Base-by-base conservation (phyloP, 1,140 invertebrate genomes). In the Tyrophagus putrescentiae region DNA sequence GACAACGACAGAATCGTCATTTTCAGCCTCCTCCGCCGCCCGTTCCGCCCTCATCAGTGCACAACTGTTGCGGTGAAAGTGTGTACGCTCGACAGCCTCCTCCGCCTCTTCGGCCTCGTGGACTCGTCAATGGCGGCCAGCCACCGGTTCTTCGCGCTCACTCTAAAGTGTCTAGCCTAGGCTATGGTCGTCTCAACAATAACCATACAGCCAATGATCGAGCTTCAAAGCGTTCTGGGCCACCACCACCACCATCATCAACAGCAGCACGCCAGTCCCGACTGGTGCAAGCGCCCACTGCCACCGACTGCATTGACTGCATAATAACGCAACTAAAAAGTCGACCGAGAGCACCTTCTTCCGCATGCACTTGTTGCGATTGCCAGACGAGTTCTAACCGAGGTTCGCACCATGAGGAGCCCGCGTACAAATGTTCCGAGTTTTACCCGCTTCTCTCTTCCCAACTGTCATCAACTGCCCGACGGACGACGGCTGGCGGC, bases 231-330 rank as follows among this genome's bases (percentile, higher is more conserved):
- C n/a, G n/a, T n/a, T n/a, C n/a, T n/a, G n/a, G n/a, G 18, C 31
- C 45, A 48, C 18, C 21, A 13, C 13, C 13, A 39, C 13, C 36
- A 21, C 36, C 36, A 13, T 39, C 36, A 13, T 39, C 36, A 13
- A 39, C 36, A 13, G 45, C 45, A 48, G 21, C 13, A 48, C 31
- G 13, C 21, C 45, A 48, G 18, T 48, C 7, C 18, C 45, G 45
- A 7, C 18, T 48, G 45, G 45, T 48, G 45, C 45, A 48, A 48
- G 45, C 31, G 18, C 18, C 45, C 13, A 21, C 45, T 29, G 21
- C 7, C 7, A 48, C 45, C 45, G 18, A 48, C 31, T 48, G 45
- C 18, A 48, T 48, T 29, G 45, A 48, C 31, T 48, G 45, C 18
- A 48, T 48, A 13, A 7, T 48, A 7, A 7, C 7, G 18, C 45